Evolutionary conservation across 2,113 vertebrate genomes (phyloP).

Genomic region (Craseonycteris thonglongyai): DNA sequence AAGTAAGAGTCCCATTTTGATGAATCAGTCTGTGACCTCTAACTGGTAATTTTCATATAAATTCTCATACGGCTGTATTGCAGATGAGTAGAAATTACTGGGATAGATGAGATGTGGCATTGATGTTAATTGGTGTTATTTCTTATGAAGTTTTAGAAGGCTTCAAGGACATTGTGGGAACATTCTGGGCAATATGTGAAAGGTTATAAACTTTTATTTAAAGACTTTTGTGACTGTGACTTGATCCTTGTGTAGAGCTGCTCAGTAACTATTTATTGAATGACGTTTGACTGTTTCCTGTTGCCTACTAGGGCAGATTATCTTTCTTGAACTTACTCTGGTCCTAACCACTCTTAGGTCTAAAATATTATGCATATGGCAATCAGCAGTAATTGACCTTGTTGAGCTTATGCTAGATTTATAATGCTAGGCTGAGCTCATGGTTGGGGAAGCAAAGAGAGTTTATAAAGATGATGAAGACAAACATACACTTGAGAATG

Average conservation of each 20-base stretch:
- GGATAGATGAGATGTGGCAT: neutral
- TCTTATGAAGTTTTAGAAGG: neutral
- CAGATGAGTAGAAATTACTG: neutral
- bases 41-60: neutral
- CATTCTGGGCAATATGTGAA: neutral
- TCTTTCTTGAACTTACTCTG: neutral
- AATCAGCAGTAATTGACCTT: neutral
- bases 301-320: neutral
- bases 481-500: neutral
- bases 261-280: neutral
- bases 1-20: neutral
- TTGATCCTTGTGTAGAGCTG: neutral
- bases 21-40: neutral
- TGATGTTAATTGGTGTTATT: neutral
- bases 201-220: neutral
- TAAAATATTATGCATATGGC: neutral
- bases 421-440: neutral
- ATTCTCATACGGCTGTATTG: neutral
- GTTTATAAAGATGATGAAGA: neutral
- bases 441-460: neutral
- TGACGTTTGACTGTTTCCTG: neutral
- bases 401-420: neutral
- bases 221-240: neutral
- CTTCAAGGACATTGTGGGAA: neutral
- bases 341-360: neutral